These are phyloP conservation scores for Lycophotia porphyrea DNA, from an alignment of 2,888 invertebrate genomes.

Conservation along the genomic window DNA sequence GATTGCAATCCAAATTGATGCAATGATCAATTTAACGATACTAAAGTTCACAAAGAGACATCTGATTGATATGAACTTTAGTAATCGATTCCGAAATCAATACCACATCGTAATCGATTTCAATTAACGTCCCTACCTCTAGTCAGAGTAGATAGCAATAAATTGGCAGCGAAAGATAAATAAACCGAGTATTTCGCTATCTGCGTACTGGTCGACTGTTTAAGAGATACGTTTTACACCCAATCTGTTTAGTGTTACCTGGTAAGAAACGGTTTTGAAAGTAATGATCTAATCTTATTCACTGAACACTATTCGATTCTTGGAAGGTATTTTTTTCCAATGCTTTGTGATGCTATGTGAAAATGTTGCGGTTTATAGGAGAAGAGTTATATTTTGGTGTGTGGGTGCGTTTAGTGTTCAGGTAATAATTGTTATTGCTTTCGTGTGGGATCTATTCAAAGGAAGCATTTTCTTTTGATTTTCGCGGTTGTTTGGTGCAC, in stretches of 20 bases:
- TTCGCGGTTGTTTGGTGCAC: neutral
- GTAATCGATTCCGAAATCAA: slow-evolving; percentile 56
- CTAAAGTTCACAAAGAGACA: slow-evolving; percentile 28
- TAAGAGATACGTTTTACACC: slow-evolving; percentile 49
- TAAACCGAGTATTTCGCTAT: slow-evolving; percentile 62
- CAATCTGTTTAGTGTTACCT: slow-evolving; percentile 61
- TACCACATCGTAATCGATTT: slow-evolving; percentile 47
- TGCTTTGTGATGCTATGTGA: slow-evolving; percentile 30
- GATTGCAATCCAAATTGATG: slow-evolving; percentile 43
- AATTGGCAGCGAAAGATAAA: slow-evolving; percentile 63
- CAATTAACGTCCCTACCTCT: slow-evolving; percentile 37
- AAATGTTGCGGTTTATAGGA: slow-evolving; percentile 13
- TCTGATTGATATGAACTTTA: slow-evolving; percentile 52
- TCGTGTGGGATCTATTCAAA: slow-evolving; percentile 18
- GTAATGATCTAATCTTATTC: slow-evolving; percentile 57
- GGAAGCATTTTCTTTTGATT: neutral
- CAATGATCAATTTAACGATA: slow-evolving; percentile 36
- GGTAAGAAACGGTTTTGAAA: slow-evolving; percentile 36
- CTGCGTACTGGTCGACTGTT: slow-evolving; percentile 50
- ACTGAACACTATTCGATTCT: slow-evolving; percentile 48
- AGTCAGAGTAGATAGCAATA: slow-evolving; percentile 58
- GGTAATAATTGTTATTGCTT: slow-evolving; percentile 31
- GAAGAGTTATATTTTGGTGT: slow-evolving; percentile 20
- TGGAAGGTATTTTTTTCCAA: slow-evolving; percentile 47
- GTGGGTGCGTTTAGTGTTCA: slow-evolving; percentile 9